Conservation (phyloP, 2,797 vertebrate genomes). For the Poecilia picta region DNA sequence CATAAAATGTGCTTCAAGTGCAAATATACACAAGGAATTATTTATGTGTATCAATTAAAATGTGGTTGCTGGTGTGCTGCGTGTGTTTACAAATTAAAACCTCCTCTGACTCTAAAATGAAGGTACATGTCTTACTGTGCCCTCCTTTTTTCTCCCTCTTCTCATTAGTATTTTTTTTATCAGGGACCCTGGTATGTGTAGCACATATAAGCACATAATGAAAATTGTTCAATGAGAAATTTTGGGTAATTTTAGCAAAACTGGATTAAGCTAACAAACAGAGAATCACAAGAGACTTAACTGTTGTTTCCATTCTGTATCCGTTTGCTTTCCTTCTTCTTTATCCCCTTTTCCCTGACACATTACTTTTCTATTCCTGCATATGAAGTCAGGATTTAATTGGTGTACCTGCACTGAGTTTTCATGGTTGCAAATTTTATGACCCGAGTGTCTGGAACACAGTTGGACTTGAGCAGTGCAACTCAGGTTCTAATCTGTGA, state of each 20-base stretch:
- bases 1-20: constrained; percentile 86
- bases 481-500: constrained; percentile 54
- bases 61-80: constrained; percentile 88
- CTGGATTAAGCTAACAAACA: constrained; percentile 77
- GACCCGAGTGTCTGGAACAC: neutral
- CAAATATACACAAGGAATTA: constrained; percentile 91
- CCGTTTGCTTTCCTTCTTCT: constrained; percentile 29
- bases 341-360: neutral
- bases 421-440: constrained; percentile 36
- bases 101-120: constrained; percentile 80
- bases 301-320: constrained; percentile 50
- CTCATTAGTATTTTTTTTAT: constrained; percentile 75
- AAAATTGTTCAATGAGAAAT: constrained; percentile 68
- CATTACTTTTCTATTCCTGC: constrained; percentile 6
- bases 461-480: constrained; percentile 5
- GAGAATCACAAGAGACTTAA: constrained; percentile 71
- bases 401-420: constrained; percentile 66
- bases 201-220: constrained; percentile 32
- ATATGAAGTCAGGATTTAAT: constrained; percentile 60
- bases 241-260: constrained; percentile 69
- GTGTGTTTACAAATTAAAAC: constrained; percentile 84
- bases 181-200: constrained; percentile 44
- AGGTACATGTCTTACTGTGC: constrained; percentile 69
- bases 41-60: constrained; percentile 95
- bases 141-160: constrained; percentile 67